phyloP scores from a whole-genome alignment of 2,113 vertebrate species.

The Bos taurus region ARS-UCD2.0 NC_037328.1:98121501-98122000 shows the following conservation, averaged over 20 bases:
- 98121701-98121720: background rate
- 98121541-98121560: background rate
- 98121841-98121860: background rate
- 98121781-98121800: background rate
- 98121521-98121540: background rate
- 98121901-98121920: background rate
- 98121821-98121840: background rate
- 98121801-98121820: background rate
- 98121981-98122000: conserved; percentile 40
- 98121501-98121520: background rate
- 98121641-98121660: background rate
- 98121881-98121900: background rate
- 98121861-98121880: background rate
- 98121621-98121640: background rate
- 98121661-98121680: background rate
- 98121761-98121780: background rate
- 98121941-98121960: background rate
- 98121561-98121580: background rate
- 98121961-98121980: background rate
- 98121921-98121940: background rate
- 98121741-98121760: background rate
- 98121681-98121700: background rate
- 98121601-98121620: background rate
- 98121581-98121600: background rate
- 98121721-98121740: background rate